Conservation (phyloP, 2,113 vertebrate species). For the Genyomyrus donnyi region DNA sequence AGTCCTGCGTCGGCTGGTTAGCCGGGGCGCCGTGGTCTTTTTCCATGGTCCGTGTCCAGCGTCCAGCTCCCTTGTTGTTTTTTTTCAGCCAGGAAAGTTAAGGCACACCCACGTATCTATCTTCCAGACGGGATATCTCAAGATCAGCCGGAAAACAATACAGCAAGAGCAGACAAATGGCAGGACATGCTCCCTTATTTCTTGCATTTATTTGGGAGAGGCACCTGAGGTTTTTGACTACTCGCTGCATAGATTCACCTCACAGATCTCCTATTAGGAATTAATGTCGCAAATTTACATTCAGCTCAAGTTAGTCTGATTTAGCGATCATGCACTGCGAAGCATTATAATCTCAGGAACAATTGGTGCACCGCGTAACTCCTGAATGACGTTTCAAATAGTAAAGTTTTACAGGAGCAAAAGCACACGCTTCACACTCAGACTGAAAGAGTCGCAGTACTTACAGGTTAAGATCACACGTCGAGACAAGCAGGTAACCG, state of each 20-base stretch:
- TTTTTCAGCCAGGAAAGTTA: conserved; percentile 15
- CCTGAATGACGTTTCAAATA: not conserved
- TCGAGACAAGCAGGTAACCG: not conserved
- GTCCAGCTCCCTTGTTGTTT: not conserved
- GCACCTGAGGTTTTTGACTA: not conserved
- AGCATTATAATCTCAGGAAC: not conserved
- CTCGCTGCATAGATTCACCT: not conserved
- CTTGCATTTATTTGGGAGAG: not conserved
- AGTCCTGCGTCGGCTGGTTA: not conserved
- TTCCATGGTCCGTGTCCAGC: conserved; percentile 4
- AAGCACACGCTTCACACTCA: not conserved
- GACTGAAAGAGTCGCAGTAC: not conserved
- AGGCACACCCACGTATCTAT: conserved; percentile 12
- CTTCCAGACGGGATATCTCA: conserved; percentile 4
- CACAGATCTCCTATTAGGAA: not conserved
- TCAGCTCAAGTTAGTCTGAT: not conserved
- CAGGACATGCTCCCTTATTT: not conserved
- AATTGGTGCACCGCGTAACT: not conserved
- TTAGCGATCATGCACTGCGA: not conserved
- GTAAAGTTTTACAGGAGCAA: not conserved
- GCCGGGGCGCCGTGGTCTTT: not conserved
- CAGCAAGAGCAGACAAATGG: not conserved
- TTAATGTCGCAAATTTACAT: not conserved
- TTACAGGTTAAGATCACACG: not conserved
- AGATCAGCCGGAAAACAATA: not conserved